Conservation (phyloP, 2,888 invertebrate species). For the Epinotia demarniana region DNA sequence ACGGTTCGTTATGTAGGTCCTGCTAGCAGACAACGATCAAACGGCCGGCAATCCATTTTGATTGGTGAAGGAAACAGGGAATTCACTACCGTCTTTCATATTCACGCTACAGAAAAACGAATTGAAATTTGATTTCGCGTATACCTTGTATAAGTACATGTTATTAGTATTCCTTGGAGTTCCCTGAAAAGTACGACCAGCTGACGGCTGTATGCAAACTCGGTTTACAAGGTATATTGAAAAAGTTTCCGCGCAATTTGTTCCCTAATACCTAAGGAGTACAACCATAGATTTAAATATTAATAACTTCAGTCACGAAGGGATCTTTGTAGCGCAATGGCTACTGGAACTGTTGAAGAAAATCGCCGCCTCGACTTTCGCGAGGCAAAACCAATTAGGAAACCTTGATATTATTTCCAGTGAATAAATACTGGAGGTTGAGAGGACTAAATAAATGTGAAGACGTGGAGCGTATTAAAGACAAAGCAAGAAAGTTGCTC, state of each 20-base stretch:
- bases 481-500: no score
- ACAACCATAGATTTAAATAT: slow-evolving; percentile 1
- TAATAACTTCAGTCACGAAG: slow-evolving; percentile 11
- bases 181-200: not conserved
- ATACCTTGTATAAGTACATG: not conserved
- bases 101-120: no score
- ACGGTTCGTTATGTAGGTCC: no score
- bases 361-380: not conserved
- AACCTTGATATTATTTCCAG: no score
- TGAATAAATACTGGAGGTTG: no score
- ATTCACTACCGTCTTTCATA: no score
- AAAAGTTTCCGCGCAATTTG: slow-evolving; percentile 16
- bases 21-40: no score
- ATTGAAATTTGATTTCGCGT: no score
- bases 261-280: not conserved
- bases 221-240: slow-evolving; percentile 5
- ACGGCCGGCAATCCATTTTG: no score
- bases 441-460: no score
- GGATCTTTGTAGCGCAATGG: not conserved
- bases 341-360: not conserved
- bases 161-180: not conserved
- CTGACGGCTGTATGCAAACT: slow-evolving; percentile 2
- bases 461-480: no score
- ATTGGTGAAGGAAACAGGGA: no score
- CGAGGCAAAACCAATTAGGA: not conserved